A percentile compares a stretch with the other conserved stretches of the same genome.
These are phyloP conservation scores for Orthosia gothica DNA, from an alignment of 2,888 invertebrate genomes.

Conservation along the genomic window DNA sequence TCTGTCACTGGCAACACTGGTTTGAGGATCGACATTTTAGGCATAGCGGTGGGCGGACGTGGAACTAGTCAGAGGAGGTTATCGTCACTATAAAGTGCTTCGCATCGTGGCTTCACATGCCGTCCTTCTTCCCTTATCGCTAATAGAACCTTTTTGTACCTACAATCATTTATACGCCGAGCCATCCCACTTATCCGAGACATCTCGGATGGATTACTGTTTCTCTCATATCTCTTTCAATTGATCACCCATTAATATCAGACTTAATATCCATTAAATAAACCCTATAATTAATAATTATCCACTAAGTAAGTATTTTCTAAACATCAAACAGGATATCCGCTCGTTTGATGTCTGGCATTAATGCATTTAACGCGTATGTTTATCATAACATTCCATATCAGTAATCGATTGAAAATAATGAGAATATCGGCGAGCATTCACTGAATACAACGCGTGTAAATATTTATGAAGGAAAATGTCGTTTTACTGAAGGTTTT, in stretches of 20 bases:
- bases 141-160: constrained; percentile 39
- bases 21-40: constrained; percentile 62
- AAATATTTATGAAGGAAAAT: constrained; percentile 50
- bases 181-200: constrained; percentile 47
- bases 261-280: constrained; percentile 33
- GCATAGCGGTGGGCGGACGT: constrained; percentile 54
- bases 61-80: constrained; percentile 54
- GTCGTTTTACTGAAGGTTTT: constrained; percentile 43
- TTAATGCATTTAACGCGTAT: constrained; percentile 55
- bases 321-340: constrained; percentile 51
- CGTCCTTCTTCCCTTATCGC: constrained; percentile 44
- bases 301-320: constrained; percentile 43
- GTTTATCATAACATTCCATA: constrained; percentile 57
- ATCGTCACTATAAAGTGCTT: constrained; percentile 67
- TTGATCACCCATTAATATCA: constrained; percentile 28
- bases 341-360: constrained; percentile 49
- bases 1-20: no score
- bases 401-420: constrained; percentile 55
- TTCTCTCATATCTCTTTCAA: constrained; percentile 22
- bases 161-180: constrained; percentile 45
- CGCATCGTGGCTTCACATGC: constrained; percentile 55
- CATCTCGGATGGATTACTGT: constrained; percentile 30
- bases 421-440: constrained; percentile 47
- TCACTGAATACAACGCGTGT: constrained; percentile 40
- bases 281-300: constrained; percentile 30